Evolutionary conservation across 2,888 invertebrate genomes (phyloP).

Genomic region (Andrena trimmerana): DNA sequence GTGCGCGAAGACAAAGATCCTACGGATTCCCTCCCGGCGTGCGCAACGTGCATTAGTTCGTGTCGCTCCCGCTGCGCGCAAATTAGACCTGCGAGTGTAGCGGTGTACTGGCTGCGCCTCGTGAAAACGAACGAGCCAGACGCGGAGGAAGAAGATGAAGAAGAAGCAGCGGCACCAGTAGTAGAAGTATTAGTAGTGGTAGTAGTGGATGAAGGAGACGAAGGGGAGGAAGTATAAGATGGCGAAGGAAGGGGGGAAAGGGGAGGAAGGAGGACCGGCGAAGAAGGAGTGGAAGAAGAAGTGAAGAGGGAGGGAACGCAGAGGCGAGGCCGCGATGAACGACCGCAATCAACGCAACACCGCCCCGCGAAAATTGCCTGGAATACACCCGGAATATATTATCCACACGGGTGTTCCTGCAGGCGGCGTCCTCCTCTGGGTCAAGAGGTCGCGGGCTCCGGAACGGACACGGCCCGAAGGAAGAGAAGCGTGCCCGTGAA

Average conservation of each 20-base stretch:
- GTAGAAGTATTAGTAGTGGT: slow-evolving; percentile 3
- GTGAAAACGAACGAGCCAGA: slow-evolving; percentile 37
- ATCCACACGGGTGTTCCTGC: slow-evolving; percentile 74
- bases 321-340: slow-evolving; percentile 79
- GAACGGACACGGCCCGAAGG: slow-evolving; percentile 69
- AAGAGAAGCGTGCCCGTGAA: slow-evolving; percentile 73
- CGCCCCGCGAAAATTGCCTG: slow-evolving; percentile 81
- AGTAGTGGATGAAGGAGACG: slow-evolving; percentile 1
- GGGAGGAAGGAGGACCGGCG: slow-evolving; percentile 3
- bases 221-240: neutral
- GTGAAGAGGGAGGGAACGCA: slow-evolving; percentile 58
- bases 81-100: slow-evolving; percentile 80
- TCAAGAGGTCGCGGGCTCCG: slow-evolving; percentile 71
- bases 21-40: slow-evolving; percentile 79
- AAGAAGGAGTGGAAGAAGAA: slow-evolving; percentile 22
- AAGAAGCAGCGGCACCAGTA: slow-evolving; percentile 29
- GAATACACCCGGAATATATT: slow-evolving; percentile 81
- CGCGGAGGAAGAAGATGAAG: slow-evolving; percentile 28
- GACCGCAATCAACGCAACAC: slow-evolving; percentile 83
- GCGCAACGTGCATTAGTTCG: slow-evolving; percentile 82
- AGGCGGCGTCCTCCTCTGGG: slow-evolving; percentile 71
- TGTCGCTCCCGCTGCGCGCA: slow-evolving; percentile 84
- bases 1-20: slow-evolving; percentile 82
- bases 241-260: slow-evolving; percentile 24
- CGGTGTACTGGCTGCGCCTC: slow-evolving; percentile 63